These are phyloP conservation scores for Dromococcyx pavoninus DNA, from an alignment of 2,797 vertebrate genomes.

Conservation along the genomic window DNA sequence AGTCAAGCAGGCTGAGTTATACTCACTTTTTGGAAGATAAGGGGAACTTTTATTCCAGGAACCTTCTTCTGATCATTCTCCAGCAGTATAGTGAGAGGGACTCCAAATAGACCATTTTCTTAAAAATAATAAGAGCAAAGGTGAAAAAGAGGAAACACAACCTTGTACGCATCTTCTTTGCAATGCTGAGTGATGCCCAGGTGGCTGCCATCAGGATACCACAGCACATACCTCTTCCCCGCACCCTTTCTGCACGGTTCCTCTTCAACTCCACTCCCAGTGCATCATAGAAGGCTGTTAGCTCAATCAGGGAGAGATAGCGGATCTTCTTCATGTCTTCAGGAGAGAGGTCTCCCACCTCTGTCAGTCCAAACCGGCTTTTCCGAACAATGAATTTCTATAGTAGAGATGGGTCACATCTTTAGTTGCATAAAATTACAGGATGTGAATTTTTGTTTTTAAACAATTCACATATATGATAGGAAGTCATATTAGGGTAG, in stretches of 20 bases:
- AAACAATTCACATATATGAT: rapidly evolving
- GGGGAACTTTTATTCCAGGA: conserved; percentile 88
- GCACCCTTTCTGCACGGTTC: conserved; percentile 77
- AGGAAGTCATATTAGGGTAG: not conserved
- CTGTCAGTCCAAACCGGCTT: conserved; percentile 84
- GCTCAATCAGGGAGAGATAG: conserved; percentile 90
- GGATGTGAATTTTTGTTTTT: not conserved
- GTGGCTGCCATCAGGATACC: not conserved
- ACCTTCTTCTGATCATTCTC: conserved; percentile 89
- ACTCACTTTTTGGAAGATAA: conserved; percentile 91
- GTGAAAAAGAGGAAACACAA: not conserved
- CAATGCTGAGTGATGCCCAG: not conserved
- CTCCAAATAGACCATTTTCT: conserved; percentile 91
- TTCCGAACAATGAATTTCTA: conserved; percentile 80
- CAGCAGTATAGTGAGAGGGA: conserved; percentile 84
- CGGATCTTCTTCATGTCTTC: conserved; percentile 89
- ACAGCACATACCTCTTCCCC: conserved; percentile 79
- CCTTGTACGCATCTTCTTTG: rapidly evolving
- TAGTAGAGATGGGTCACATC: not conserved
- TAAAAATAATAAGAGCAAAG: not conserved
- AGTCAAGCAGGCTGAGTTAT: not conserved
- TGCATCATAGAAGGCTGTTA: conserved; percentile 88
- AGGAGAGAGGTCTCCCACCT: conserved; percentile 87
- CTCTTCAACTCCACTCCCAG: conserved; percentile 89
- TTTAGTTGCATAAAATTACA: not conserved